A percentile compares a stretch with the other conserved stretches of the same genome.
These are phyloP conservation scores for Danio choprae DNA, from an alignment of 2,797 vertebrate species.

Conservation along the genomic window DNA sequence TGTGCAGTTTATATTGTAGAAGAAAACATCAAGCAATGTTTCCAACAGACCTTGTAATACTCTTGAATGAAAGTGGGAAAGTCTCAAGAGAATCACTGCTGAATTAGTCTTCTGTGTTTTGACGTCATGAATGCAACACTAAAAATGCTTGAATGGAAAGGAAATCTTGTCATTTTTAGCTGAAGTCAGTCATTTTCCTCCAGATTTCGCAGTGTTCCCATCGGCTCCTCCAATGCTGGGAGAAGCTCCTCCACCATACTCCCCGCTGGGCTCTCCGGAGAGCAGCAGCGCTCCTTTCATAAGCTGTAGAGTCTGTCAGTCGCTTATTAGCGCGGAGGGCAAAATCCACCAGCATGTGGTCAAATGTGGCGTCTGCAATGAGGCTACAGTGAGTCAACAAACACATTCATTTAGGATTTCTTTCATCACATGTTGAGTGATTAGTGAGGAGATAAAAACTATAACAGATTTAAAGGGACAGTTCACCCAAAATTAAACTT, in stretches of 20 bases:
- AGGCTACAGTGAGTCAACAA: slow-evolving; percentile 84
- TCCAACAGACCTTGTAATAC: too few species aligned
- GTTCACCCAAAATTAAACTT: too few species aligned
- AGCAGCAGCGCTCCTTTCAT: slow-evolving; percentile 83
- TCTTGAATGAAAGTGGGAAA: too few species aligned
- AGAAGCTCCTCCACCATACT: slow-evolving; percentile 84
- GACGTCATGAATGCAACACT: too few species aligned
- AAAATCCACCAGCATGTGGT: slow-evolving; percentile 84
- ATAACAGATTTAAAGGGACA: not conserved
- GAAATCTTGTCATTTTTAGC: not conserved
- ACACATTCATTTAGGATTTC: not conserved
- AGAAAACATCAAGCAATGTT: too few species aligned
- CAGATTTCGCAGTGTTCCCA: slow-evolving; percentile 77
- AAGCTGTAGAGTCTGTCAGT: slow-evolving; percentile 88
- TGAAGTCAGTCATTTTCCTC: not conserved
- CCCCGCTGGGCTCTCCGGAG: slow-evolving; percentile 84
- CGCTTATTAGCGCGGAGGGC: slow-evolving; percentile 84
- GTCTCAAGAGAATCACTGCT: too few species aligned
- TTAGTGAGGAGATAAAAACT: not conserved
- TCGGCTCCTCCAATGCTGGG: slow-evolving; percentile 67
- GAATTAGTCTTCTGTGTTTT: too few species aligned
- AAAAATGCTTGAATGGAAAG: too few species aligned
- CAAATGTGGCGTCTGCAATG: slow-evolving; percentile 88
- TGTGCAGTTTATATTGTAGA: too few species aligned
- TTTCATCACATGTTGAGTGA: not conserved